Conservation (phyloP, 2,113 vertebrate genomes). For the Taurulus bubalis region DNA sequence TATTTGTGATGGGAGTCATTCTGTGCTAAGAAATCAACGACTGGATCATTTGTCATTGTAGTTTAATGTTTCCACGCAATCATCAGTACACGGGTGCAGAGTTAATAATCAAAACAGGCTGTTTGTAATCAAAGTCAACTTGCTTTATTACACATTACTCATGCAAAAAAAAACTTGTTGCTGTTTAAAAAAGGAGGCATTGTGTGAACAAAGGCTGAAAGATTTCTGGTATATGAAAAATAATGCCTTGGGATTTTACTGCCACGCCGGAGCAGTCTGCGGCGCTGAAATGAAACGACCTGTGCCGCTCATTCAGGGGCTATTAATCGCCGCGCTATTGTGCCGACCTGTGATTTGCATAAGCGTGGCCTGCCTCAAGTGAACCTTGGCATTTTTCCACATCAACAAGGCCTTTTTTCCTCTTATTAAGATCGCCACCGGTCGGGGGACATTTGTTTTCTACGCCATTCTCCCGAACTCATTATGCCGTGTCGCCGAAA, state of each 20-base stretch:
- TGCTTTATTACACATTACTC: neutral
- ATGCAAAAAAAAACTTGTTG: slow-evolving; percentile 3
- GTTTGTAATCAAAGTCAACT: neutral
- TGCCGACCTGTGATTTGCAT: slow-evolving; percentile 9
- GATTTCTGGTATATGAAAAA: neutral
- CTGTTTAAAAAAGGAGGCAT: neutral
- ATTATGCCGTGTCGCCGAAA: slow-evolving; percentile 1
- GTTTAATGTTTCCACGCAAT: slow-evolving; percentile 7
- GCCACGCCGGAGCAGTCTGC: neutral
- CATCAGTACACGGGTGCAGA: neutral
- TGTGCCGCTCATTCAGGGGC: slow-evolving; percentile 7
- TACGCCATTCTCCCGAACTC: neutral
- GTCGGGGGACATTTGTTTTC: neutral
- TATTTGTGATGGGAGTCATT: slow-evolving; percentile 4
- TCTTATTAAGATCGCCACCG: neutral
- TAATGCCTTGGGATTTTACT: neutral
- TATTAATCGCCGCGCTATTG: slow-evolving; percentile 4
- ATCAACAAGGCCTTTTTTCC: neutral
- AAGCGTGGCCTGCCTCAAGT: neutral
- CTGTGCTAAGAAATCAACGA: neutral
- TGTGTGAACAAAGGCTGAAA: neutral
- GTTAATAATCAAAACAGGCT: slow-evolving; percentile 5
- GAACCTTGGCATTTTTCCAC: neutral
- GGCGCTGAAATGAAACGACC: slow-evolving; percentile 13
- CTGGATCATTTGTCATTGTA: slow-evolving; percentile 1